phyloP scores from a whole-genome alignment of 1,140 invertebrate genomes.

The Orussus abietinus region DNA sequence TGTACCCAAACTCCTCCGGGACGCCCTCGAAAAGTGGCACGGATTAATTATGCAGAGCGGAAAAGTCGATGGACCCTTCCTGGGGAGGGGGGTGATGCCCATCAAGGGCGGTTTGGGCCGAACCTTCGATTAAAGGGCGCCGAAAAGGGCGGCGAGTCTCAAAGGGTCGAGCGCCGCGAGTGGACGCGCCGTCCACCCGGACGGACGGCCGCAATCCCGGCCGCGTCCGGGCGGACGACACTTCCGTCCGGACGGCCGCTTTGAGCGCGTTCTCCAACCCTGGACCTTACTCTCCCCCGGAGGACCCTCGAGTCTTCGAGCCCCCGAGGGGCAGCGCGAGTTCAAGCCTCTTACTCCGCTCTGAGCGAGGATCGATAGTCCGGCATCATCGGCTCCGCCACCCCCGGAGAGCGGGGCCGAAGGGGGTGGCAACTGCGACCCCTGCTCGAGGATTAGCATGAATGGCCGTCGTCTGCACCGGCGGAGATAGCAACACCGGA shows the following conservation, averaged over 20 bases:
- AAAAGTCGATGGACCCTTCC: too few relatives aligned
- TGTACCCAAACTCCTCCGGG: too few relatives aligned
- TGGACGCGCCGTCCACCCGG: too few relatives aligned
- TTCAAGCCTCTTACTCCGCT: conserved; percentile 37
- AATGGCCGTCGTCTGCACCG: conserved; percentile 39
- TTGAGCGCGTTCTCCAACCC: not conserved
- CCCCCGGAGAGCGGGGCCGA: conserved; percentile 23
- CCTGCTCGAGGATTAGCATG: conserved; percentile 38
- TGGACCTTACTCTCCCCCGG: not conserved
- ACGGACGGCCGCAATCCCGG: too few relatives aligned
- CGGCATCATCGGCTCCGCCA: conserved; percentile 38
- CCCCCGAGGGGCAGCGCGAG: conserved; percentile 30
- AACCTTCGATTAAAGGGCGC: too few relatives aligned
- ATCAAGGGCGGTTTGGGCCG: too few relatives aligned
- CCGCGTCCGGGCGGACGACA: conserved; percentile 32
- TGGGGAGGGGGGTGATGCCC: too few relatives aligned
- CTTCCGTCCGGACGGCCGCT: too few relatives aligned
- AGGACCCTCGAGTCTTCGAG: conserved; percentile 17
- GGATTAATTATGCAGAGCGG: too few relatives aligned
- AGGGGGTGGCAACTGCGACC: conserved; percentile 17
- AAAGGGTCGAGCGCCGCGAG: too few relatives aligned
- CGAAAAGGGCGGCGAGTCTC: too few relatives aligned
- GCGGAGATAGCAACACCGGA: conserved; percentile 38
- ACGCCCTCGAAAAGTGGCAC: too few relatives aligned
- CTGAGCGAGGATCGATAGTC: conserved; percentile 42